Evolutionary conservation across 1,140 invertebrate species (phyloP), one percentile per base, ranked within the genome.

Genomic region (Popillia japonica): DNA sequence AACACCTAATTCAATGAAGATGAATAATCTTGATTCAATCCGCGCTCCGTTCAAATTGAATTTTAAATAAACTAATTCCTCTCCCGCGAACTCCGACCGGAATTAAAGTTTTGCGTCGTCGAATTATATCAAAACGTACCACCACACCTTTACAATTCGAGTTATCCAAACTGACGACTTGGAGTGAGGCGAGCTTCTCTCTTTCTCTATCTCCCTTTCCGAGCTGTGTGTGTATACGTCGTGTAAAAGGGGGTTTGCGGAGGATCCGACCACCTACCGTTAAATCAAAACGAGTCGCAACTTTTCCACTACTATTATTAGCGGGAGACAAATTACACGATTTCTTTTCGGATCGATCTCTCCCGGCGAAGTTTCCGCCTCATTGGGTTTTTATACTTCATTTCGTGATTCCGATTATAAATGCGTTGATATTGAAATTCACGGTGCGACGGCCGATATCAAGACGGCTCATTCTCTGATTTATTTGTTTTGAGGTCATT

Each of bases 391-490:
- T 68, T 68, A 68, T 68, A 68, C 61, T 68, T 68, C 61, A 68
- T 68, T 68, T 68, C 61, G 61, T 68, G 22, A 68, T 68, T 68
- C 61, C 9, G 61, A 68, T 68, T 68, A 68, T 68, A 68, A 68
- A 68, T 68, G 61, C 61, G 61, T 68, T 68, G 61, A 68, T 68
- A 68, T 68, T 68, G 61, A 68, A 68, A 68, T 68, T 68, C 61
- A 68, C 61, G 61, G 61, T 68, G 61, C 61, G 61, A 68, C 61
- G 61, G 11, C 61, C 61, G 61, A 68, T 68, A 68, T 68, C 61
- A 68, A 68, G 22, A 23, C 61, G 61, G 27, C 61, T 68, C 27
- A 68, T 68, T 68, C 61, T 10, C 20, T 68, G 61, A 68, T 68
- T 68, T 68, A 68, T 68, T 68, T 68, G 27, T 68, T 68, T 68